Conservation (phyloP, 35 echinoderm and acorn worm species). For the Hemicentrotus pulcherrimus region DNA sequence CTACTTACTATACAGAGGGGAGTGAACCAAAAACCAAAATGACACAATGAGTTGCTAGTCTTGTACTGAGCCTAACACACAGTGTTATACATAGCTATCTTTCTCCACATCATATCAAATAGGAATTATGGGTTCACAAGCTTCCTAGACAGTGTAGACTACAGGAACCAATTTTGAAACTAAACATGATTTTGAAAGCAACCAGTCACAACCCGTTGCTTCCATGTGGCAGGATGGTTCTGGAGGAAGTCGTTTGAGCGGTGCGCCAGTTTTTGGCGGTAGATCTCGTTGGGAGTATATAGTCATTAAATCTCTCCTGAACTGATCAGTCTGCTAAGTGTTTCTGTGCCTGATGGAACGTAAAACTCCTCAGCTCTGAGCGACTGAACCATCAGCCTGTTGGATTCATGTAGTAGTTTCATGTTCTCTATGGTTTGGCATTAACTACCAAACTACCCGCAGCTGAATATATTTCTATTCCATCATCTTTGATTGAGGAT, state of each 20-base stretch:
- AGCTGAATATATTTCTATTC: neutral
- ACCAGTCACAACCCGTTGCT: neutral
- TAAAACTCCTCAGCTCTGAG: neutral
- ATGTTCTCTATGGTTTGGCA: neutral
- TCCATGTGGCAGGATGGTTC: neutral
- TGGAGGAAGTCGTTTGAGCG: neutral
- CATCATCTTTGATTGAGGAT: neutral
- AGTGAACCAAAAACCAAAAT: too few species aligned
- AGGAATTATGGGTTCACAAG: neutral
- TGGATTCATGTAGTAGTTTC: too few species aligned
- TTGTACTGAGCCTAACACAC: neutral
- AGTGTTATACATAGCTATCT: neutral
- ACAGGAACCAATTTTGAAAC: conserved; percentile 8
- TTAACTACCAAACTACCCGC: neutral
- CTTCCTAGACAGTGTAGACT: neutral
- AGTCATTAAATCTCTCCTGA: neutral
- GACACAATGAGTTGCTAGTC: neutral
- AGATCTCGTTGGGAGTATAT: neutral
- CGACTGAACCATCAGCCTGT: neutral
- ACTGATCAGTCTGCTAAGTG: neutral
- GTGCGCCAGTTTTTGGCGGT: neutral
- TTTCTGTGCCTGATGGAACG: neutral
- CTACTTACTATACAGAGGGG: too few species aligned
- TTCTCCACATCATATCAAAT: neutral
- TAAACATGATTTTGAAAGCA: neutral